Conservation (phyloP, 2,113 vertebrate species). For the Peromyscus maniculatus region DNA sequence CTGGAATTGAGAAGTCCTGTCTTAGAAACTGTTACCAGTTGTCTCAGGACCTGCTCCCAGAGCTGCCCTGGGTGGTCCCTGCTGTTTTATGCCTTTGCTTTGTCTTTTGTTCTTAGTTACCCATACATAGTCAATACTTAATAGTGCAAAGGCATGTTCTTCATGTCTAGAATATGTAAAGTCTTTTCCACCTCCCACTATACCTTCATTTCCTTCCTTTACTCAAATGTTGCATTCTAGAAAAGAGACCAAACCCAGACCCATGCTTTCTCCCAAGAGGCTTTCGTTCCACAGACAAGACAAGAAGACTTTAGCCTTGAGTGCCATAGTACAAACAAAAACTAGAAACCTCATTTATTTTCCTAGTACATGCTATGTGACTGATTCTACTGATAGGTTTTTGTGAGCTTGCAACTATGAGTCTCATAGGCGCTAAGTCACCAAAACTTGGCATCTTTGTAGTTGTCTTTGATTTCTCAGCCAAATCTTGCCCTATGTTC, state of each 20-base stretch:
- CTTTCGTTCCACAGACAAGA: conserved; percentile 33
- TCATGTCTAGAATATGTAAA: conserved; percentile 14
- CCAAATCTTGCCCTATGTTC: neutral
- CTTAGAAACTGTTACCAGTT: conserved; percentile 7
- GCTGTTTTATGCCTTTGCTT: conserved; percentile 5
- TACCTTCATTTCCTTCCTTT: conserved; percentile 42
- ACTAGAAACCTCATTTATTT: neutral
- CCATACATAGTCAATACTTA: neutral
- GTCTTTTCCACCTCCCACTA: neutral
- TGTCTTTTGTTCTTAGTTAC: conserved; percentile 36
- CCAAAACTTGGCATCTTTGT: neutral
- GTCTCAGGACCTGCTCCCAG: neutral
- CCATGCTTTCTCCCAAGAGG: neutral
- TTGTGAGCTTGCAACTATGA: neutral
- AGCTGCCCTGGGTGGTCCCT: neutral
- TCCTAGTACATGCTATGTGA: neutral
- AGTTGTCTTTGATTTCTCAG: conserved; percentile 8
- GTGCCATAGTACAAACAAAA: neutral
- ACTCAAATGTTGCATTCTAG: conserved; percentile 35
- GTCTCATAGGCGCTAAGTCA: neutral
- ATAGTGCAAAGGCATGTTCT: neutral
- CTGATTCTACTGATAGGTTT: neutral
- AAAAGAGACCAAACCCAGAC: neutral
- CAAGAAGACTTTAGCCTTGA: conserved; percentile 22
- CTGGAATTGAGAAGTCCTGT: neutral